phyloP scores from a whole-genome alignment of 1,140 invertebrate species.

The Coenobita brevimanus region DNA sequence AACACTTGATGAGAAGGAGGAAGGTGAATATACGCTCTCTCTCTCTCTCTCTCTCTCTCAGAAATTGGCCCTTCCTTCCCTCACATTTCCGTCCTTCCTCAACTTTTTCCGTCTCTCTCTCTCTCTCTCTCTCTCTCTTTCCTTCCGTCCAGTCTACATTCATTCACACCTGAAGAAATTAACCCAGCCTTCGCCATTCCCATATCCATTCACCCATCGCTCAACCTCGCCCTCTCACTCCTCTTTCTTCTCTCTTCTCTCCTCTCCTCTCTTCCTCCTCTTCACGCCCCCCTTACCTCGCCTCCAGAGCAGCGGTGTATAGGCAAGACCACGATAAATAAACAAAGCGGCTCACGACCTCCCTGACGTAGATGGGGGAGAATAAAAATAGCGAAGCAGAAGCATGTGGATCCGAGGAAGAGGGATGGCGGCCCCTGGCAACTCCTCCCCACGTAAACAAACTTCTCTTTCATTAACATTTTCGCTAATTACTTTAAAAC shows the following conservation, averaged over 20 bases:
- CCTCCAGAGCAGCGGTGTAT: background rate
- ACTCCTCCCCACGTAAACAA: constrained; percentile 44
- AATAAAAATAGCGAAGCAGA: constrained; percentile 54
- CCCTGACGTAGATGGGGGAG: constrained; percentile 44
- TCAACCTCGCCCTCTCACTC: constrained; percentile 20
- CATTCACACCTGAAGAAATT: no score
- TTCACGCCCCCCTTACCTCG: background rate
- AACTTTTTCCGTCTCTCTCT: background rate
- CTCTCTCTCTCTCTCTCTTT: background rate
- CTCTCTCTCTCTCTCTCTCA: background rate
- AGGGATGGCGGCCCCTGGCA: constrained; percentile 39
- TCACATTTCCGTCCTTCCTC: background rate
- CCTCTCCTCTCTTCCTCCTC: background rate
- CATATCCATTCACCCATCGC: background rate
- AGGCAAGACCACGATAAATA: constrained; percentile 21
- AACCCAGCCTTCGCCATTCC: background rate
- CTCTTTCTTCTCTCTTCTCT: background rate
- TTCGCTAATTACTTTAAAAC: background rate
- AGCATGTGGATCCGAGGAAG: constrained; percentile 41
- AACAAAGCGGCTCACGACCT: constrained; percentile 34
- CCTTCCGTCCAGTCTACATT: background rate
- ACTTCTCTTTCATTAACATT: background rate
- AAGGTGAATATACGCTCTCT: background rate
- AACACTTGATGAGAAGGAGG: background rate
- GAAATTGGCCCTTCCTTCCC: no score